phyloP scores from a whole-genome alignment of 2,113 vertebrate species.

The Origma solitaria region DNA sequence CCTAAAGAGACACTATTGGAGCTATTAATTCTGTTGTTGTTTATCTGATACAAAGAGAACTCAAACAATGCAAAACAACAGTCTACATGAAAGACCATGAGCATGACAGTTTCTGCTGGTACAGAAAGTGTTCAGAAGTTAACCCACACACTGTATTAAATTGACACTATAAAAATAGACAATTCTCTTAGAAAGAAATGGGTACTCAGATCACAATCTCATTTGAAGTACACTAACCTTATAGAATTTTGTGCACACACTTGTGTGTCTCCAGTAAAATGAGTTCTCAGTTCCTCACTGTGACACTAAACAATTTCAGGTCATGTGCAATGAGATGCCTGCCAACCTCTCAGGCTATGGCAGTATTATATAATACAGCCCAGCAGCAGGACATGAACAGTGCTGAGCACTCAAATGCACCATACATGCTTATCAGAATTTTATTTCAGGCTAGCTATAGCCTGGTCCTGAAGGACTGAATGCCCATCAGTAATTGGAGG shows the following conservation, averaged over 20 bases:
- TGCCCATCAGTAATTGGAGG: neutral
- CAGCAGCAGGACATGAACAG: neutral
- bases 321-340: neutral
- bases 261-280: neutral
- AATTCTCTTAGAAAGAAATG: neutral
- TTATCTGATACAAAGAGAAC: neutral
- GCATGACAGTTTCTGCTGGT: neutral
- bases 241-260: fast-evolving
- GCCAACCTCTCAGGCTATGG: neutral
- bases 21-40: neutral
- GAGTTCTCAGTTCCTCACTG: neutral
- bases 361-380: neutral
- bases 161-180: neutral
- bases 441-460: neutral
- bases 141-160: neutral
- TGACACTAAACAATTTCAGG: neutral
- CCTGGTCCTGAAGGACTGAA: neutral
- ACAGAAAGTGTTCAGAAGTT: neutral
- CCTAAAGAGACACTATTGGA: neutral
- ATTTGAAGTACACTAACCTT: neutral
- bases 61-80: neutral
- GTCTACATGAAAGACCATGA: neutral
- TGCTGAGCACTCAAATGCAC: neutral
- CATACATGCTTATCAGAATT: neutral
- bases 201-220: neutral